Evolutionary conservation across 2,797 vertebrate species (phyloP).

Genomic region (Capromys pilorides): DNA sequence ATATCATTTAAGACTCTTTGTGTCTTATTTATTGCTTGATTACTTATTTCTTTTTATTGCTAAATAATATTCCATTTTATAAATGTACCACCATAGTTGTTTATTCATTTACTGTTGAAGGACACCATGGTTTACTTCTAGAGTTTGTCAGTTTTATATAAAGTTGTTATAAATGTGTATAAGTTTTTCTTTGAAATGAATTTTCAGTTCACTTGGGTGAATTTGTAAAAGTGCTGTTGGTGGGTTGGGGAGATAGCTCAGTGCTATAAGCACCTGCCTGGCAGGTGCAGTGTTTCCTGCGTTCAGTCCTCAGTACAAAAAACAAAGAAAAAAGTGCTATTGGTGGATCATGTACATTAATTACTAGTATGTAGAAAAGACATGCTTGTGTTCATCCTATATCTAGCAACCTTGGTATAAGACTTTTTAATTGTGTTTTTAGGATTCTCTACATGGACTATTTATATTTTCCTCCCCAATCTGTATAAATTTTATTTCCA

Average conservation of each 20-base stretch:
- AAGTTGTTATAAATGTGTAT: background rate
- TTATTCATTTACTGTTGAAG: background rate
- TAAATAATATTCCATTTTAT: slow-evolving; percentile 15
- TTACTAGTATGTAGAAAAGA: background rate
- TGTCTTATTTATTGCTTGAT: background rate
- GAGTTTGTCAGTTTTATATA: background rate
- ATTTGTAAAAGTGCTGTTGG: background rate
- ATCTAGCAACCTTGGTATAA: background rate
- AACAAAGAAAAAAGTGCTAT: background rate
- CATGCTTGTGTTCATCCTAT: background rate
- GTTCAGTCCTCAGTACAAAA: too few relatives aligned
- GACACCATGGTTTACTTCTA: background rate
- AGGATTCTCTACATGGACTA: background rate
- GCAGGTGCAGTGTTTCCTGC: too few relatives aligned
- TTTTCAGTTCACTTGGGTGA: background rate
- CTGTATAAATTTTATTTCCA: background rate
- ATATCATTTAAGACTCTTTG: background rate
- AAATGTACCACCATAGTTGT: background rate
- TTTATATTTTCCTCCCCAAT: background rate
- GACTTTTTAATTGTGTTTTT: background rate
- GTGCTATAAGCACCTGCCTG: too few relatives aligned
- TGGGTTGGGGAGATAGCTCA: background rate
- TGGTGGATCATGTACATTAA: background rate
- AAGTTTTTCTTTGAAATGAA: background rate
- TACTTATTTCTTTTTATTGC: background rate